Evolutionary conservation across 2,888 invertebrate species (phyloP), one percentile per base, ranked within the genome.

Genomic region (Hypsopygia costalis): DNA sequence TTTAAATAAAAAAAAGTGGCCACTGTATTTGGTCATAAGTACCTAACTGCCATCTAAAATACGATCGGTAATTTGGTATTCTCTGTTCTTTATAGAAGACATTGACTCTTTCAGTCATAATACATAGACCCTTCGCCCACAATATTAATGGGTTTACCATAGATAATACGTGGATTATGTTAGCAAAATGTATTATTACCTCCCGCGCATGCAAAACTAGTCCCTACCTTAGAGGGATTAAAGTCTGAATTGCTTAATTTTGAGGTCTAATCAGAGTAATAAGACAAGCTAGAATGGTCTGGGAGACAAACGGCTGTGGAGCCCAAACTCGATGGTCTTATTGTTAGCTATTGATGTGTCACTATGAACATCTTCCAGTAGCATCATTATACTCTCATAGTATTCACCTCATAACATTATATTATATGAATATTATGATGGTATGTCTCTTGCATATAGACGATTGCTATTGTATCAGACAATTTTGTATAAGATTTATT

Each of bases 251-350:
- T 59, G 4, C 42, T 28, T n/a, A 41, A 40, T 3, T 11, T 9
- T 8, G 10, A 2, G 12, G 34, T 64, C 62, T 54, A 61, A 67
- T 69, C 59, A 63, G 58, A 60, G 56, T 60, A 55, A 55, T 62
- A 62, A 52, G 47, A 49, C 42, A 29, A 47, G 49, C 51, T 46
- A 43, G 47, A 57, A 51, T 58, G 55, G 46, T 47, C 45, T 47
- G 50, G 52, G 55, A 64, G 63, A 64, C 63, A 67, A 69, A 69
- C 68, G 62, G 61, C 56, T n/a, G n/a, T n/a, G n/a, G n/a, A n/a
- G n/a, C n/a, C n/a, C n/a, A n/a, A n/a, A n/a, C n/a, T n/a, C n/a
- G n/a, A n/a, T n/a, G n/a, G n/a, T n/a, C n/a, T n/a, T n/a, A n/a
- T n/a, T n/a, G n/a, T n/a, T n/a, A n/a, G n/a, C n/a, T n/a, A n/a